A percentile compares a stretch with the other conserved stretches of the same genome.
Conservation (phyloP, 2,797 vertebrate genomes). For the Vipera ursinii region DNA sequence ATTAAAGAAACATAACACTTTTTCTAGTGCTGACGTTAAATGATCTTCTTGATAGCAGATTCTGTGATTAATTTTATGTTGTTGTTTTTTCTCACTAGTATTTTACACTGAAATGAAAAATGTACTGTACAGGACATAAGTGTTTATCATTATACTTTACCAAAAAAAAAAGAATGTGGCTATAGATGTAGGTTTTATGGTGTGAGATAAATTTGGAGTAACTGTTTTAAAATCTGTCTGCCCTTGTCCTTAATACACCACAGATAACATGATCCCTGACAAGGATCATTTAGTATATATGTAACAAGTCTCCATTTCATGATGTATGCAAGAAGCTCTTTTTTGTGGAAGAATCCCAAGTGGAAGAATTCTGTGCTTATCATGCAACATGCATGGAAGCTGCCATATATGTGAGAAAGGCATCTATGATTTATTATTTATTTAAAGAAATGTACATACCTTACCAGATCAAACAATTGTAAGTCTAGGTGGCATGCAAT, state of each 20-base stretch:
- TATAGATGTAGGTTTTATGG: not conserved
- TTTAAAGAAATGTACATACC: not conserved
- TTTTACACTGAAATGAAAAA: not conserved
- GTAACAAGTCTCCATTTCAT: not conserved
- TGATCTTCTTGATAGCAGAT: not conserved
- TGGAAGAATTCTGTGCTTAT: not conserved
- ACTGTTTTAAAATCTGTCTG: slow-evolving; percentile 6
- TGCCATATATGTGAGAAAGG: not conserved
- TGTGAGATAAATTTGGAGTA: slow-evolving; percentile 19
- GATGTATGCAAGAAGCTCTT: not conserved
- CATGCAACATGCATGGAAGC: too few species aligned
- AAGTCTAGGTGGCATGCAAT: not conserved
- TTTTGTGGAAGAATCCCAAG: not conserved
- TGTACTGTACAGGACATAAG: not conserved
- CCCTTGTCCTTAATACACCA: slow-evolving; percentile 4
- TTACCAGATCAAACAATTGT: not conserved
- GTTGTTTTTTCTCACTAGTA: not conserved
- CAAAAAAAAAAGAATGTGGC: not conserved
- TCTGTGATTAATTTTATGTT: not conserved
- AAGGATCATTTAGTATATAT: not conserved
- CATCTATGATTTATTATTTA: not conserved
- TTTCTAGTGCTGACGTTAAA: not conserved
- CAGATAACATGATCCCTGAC: not conserved
- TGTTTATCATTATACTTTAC: not conserved
- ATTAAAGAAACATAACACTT: not conserved